Conservation (phyloP, 2,113 vertebrate species). For the Zosterops pallidus region DNA sequence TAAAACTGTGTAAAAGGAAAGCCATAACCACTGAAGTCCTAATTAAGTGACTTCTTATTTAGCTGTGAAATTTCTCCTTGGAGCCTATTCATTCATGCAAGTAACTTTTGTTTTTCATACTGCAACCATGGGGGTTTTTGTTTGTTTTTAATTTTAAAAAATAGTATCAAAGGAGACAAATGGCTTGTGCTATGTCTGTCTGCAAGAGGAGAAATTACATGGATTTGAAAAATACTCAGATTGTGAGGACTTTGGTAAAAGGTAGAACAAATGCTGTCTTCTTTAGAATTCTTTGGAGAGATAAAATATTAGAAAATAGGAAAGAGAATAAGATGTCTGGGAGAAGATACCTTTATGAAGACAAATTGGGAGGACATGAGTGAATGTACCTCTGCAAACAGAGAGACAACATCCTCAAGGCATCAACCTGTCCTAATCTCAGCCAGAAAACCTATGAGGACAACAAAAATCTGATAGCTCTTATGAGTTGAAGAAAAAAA, state of each 20-base stretch:
- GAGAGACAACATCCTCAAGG: not conserved
- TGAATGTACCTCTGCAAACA: not conserved
- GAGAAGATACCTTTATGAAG: not conserved
- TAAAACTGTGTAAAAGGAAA: not conserved
- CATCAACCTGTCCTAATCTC: not conserved
- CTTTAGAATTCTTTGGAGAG: not conserved
- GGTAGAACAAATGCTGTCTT: not conserved
- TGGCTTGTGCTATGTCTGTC: not conserved
- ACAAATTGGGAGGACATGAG: not conserved
- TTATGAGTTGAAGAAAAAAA: not conserved
- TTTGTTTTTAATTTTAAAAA: not conserved
- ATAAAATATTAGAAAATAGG: not conserved
- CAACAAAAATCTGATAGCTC: not conserved
- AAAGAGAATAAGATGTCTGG: not conserved
- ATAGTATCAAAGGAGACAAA: not conserved
- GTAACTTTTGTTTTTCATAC: not conserved
- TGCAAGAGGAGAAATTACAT: not conserved
- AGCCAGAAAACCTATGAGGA: not conserved
- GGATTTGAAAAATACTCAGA: not conserved
- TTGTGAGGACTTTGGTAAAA: not conserved
- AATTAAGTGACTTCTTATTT: not conserved
- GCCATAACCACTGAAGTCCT: not conserved
- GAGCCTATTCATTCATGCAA: not conserved
- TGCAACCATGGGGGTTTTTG: fast-evolving
- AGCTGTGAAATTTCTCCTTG: not conserved